Conservation (phyloP, 2,113 vertebrate genomes). For the Acrocephalus arundinaceus region DNA sequence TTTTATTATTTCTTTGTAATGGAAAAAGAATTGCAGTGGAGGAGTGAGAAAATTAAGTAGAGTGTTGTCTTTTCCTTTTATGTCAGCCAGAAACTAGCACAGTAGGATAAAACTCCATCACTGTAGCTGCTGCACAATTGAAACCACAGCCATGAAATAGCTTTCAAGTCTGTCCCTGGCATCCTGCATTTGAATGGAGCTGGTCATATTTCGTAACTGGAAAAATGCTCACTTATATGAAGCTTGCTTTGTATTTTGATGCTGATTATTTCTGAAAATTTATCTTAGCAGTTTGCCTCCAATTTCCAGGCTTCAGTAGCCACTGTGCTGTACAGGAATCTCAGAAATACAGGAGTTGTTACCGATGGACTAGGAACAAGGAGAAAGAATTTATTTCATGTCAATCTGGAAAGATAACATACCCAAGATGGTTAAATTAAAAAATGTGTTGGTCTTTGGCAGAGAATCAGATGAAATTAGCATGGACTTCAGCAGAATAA, state of each 20-base stretch:
- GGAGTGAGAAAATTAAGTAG: conserved; percentile 28
- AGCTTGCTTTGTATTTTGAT: background rate
- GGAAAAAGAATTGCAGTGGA: conserved; percentile 12
- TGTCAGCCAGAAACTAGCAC: background rate
- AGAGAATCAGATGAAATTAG: background rate
- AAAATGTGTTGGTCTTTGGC: fast-evolving
- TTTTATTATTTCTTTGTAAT: conserved; percentile 10
- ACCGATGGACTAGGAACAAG: background rate
- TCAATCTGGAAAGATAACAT: background rate
- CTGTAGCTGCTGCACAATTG: background rate
- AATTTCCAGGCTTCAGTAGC: background rate
- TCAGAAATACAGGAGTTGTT: background rate
- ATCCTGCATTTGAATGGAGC: background rate
- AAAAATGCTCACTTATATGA: background rate
- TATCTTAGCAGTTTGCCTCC: background rate
- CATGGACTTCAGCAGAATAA: background rate
- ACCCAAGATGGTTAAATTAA: background rate
- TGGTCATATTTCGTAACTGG: background rate
- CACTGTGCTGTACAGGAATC: background rate
- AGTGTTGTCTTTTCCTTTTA: background rate
- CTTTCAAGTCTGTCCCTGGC: background rate
- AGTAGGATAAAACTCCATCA: conserved; percentile 26
- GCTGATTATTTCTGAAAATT: conserved; percentile 28
- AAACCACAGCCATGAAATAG: conserved; percentile 49
- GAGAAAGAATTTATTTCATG: background rate